These are phyloP conservation scores for Rhabdornis inornatus DNA, from an alignment of 2,113 vertebrate genomes.

Conservation along the genomic window DNA sequence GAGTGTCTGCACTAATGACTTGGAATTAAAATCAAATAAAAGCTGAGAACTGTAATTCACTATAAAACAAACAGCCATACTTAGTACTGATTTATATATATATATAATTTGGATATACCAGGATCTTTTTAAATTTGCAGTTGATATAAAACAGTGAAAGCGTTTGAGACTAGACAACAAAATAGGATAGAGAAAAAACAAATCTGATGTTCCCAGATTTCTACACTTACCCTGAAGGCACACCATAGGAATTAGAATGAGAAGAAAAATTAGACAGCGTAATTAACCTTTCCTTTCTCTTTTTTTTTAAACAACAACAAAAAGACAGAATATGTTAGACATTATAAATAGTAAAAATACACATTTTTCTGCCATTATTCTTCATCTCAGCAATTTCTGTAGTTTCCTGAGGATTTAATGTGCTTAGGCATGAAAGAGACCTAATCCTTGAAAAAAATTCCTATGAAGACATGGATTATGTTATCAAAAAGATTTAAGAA, in stretches of 20 bases:
- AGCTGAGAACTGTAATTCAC: constrained; percentile 20
- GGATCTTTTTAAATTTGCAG: neutral
- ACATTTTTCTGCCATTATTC: neutral
- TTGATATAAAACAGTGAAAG: neutral
- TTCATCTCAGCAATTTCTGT: neutral
- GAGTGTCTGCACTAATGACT: constrained; percentile 51
- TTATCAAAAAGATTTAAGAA: constrained; percentile 32
- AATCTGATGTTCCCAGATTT: neutral
- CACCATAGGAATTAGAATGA: constrained; percentile 13
- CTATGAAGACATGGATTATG: constrained; percentile 21
- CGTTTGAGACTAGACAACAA: neutral
- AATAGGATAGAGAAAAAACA: neutral
- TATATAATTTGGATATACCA: neutral
- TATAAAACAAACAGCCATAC: constrained; percentile 15
- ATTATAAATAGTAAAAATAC: neutral
- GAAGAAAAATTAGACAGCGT: neutral
- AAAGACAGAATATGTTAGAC: neutral
- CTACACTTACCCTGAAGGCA: constrained; percentile 24
- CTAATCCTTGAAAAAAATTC: constrained; percentile 2
- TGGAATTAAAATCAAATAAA: constrained; percentile 69
- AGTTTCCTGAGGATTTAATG: constrained; percentile 27
- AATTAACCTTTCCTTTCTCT: constrained; percentile 43
- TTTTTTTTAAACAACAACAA: neutral
- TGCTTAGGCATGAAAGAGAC: constrained; percentile 15
- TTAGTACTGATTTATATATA: neutral